These are phyloP conservation scores for Xenus cinereus DNA, from an alignment of 2,113 vertebrate genomes.

Conservation along the genomic window DNA sequence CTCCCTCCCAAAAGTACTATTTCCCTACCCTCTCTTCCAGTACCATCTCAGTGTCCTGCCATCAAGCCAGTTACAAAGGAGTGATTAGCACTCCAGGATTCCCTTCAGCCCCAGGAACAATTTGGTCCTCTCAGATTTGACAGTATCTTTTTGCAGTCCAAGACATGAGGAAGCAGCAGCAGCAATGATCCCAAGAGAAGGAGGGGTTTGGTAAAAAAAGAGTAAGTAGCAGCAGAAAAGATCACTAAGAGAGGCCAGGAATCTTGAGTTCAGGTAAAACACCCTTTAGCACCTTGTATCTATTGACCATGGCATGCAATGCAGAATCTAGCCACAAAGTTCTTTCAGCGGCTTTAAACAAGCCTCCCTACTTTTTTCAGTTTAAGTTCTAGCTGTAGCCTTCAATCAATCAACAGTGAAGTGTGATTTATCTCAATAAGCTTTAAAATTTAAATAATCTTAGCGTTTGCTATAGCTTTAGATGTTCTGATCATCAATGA, in stretches of 20 bases:
- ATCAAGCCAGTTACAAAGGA: neutral
- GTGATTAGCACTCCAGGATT: neutral
- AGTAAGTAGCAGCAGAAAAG: neutral
- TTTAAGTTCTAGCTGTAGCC: neutral
- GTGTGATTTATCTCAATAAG: neutral
- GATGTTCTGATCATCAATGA: neutral
- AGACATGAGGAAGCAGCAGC: slow-evolving; percentile 20
- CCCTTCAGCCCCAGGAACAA: neutral
- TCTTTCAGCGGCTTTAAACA: neutral
- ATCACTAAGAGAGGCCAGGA: neutral
- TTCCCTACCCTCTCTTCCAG: neutral
- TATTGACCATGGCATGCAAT: neutral
- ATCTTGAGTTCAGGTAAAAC: neutral
- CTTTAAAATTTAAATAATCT: neutral
- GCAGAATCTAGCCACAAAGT: neutral
- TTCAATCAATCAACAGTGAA: neutral
- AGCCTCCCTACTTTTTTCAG: neutral
- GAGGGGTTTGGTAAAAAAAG: neutral
- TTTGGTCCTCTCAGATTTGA: neutral
- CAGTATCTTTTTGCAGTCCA: neutral
- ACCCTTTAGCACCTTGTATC: neutral
- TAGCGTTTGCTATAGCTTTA: neutral
- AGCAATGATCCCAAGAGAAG: neutral
- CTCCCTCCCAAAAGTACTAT: neutral
- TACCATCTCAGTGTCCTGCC: neutral